These are phyloP conservation scores for Diabrotica undecimpunctata DNA, from an alignment of 1,140 invertebrate species.

Conservation along the genomic window DNA sequence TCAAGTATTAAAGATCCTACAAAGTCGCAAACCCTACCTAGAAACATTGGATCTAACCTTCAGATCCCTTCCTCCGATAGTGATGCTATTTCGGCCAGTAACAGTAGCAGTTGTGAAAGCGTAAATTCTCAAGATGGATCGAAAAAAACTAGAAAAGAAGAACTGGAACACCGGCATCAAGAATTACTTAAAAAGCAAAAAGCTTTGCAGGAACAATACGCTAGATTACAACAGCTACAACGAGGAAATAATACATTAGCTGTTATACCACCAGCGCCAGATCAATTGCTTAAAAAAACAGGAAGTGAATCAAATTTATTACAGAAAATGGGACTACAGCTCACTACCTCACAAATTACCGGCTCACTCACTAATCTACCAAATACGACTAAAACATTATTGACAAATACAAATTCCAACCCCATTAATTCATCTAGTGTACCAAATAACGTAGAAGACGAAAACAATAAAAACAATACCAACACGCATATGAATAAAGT, in stretches of 20 bases:
- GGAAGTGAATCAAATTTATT: constrained; percentile 85
- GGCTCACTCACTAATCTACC: constrained; percentile 62
- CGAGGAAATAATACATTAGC: constrained; percentile 64
- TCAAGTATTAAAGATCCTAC: constrained; percentile 44
- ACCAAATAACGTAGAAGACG: constrained; percentile 34
- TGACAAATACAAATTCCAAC: constrained; percentile 34
- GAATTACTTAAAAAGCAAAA: constrained; percentile 82
- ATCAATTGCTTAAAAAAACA: constrained; percentile 74
- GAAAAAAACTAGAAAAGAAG: constrained; percentile 64
- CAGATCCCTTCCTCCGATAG: constrained; percentile 31
- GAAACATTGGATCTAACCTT: constrained; percentile 46
- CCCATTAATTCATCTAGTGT: constrained; percentile 37
- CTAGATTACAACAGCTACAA: constrained; percentile 78
- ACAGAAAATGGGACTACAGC: constrained; percentile 74
- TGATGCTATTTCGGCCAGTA: constrained; percentile 52
- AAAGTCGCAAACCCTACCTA: constrained; percentile 44
- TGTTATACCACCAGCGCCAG: constrained; percentile 56
- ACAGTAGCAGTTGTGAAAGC: constrained; percentile 69
- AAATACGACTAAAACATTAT: constrained; percentile 38
- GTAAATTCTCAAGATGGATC: constrained; percentile 71
- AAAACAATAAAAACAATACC: constrained; percentile 17
- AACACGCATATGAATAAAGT: constrained; percentile 66
- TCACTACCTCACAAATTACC: constrained; percentile 58
- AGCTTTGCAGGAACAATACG: constrained; percentile 84
- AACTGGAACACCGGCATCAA: constrained; percentile 79